A percentile compares a stretch with the other conserved stretches of the same genome.
phyloP scores from a whole-genome alignment of 2,888 invertebrate species.

The Meta bourneti region DNA sequence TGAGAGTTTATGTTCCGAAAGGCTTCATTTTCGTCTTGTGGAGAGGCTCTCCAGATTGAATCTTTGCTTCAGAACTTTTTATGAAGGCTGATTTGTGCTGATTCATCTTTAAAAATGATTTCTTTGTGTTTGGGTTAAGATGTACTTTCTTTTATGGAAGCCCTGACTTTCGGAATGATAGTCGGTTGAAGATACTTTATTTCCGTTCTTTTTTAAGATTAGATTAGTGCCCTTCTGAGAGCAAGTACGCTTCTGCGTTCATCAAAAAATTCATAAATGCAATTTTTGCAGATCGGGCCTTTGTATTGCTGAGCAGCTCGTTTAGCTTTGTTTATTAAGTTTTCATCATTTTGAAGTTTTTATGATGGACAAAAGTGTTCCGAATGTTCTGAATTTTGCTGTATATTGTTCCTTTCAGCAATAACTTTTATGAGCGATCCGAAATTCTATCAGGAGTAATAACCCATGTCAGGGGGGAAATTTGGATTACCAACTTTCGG shows the following conservation, averaged over 20 bases:
- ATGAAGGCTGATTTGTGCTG: slow-evolving; percentile 11
- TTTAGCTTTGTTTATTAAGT: background rate
- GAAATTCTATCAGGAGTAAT: background rate
- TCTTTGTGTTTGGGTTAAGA: slow-evolving; percentile 23
- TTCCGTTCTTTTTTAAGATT: background rate
- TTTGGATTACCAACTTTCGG: background rate
- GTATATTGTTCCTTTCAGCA: background rate
- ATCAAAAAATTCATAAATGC: background rate
- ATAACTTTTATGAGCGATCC: background rate
- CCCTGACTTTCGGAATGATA: background rate
- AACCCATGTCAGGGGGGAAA: background rate
- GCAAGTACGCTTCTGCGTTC: background rate
- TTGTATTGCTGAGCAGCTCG: background rate
- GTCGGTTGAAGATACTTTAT: background rate
- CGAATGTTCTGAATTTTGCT: too few species aligned
- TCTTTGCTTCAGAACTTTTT: slow-evolving; percentile 8
- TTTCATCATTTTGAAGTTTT: background rate
- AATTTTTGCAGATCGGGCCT: background rate
- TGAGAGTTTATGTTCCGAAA: background rate
- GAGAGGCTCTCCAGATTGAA: background rate
- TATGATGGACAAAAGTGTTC: too few species aligned
- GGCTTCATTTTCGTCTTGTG: slow-evolving; percentile 11
- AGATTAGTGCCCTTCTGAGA: background rate
- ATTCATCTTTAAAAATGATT: slow-evolving; percentile 31
- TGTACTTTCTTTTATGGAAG: background rate